Base-by-base conservation (phyloP, 2,797 vertebrate species). In the Florisuga fusca region DNA sequence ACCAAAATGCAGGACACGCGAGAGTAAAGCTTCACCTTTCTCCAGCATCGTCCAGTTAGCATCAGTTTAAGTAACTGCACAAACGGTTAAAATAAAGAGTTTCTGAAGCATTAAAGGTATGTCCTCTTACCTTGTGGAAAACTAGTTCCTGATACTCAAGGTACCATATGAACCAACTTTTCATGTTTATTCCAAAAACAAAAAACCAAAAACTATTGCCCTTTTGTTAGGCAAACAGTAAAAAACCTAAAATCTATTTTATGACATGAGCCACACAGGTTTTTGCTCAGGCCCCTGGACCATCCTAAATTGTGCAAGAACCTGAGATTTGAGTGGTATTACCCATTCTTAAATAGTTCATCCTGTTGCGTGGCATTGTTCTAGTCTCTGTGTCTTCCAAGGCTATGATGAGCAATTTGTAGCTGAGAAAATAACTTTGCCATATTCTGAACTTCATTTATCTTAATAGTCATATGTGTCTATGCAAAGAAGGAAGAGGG, bases 221-320 rank as follows among this genome's bases (percentile, higher is more conserved):
- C 38, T 41, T 41, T 41, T 41, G 38, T 41, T 41, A 15, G 14
- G 38, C 38, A 41, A 41, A 61, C 1, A 36, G 10, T 25, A 9
- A 67, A 25, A 54, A 48, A 14, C 8, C 21, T n/a, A n/a, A 33
- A 27, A 34, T 8, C 7, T 26, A 17, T 34, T 9, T 51, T 36
- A 7, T 20, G 26, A 3, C 0, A 0, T 27, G 2, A 3, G 20
- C 20, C 6, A 1, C 7, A 1, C 6, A 22, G 26, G 3, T 21
- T 36, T 68, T 43, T 1, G 0, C 13, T 31, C 57, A 27, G 64
- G 21, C n/a, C 15, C 6, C 21, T 43, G 38, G 4, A 0, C 18
- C 10, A 1, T 26, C 20, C 38, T 17, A 2, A 33, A 0, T 3
- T 19, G 27, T 22, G 20, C 27, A 18, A 50, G 27, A 48, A 7